Conservation (phyloP, 1,140 invertebrate species). For the Holotrichia oblita region DNA sequence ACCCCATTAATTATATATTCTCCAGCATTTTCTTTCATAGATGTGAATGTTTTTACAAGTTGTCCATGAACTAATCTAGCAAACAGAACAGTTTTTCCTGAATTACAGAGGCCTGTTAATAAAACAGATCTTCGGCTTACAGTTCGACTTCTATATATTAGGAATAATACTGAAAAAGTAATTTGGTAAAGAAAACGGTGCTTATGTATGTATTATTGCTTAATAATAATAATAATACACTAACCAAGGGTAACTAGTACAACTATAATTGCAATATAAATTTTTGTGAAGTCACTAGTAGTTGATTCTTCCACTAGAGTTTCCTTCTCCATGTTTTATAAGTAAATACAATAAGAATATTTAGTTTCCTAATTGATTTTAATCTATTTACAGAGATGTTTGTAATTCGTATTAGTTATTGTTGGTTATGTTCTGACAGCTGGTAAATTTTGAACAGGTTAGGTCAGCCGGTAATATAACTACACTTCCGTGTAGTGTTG, state of each 20-base stretch:
- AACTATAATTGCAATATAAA: conserved; percentile 21
- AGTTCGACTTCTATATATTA: conserved; percentile 58
- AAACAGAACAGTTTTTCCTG: conserved; percentile 88
- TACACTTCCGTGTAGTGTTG: no score
- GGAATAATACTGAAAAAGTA: conserved; percentile 57
- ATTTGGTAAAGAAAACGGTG: not conserved
- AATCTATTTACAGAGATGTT: not conserved
- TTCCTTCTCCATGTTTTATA: not conserved
- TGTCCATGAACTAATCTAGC: conserved; percentile 75
- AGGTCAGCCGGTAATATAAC: no score
- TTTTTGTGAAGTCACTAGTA: conserved; percentile 11
- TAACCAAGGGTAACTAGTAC: not conserved
- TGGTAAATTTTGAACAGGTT: no score
- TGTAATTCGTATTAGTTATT: no score
- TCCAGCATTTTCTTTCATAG: conserved; percentile 84
- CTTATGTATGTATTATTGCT: not conserved
- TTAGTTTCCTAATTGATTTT: not conserved
- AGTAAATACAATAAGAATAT: not conserved
- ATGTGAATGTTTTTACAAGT: conserved; percentile 82
- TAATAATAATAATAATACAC: not conserved
- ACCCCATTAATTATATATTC: conserved; percentile 70
- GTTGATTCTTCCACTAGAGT: not conserved
- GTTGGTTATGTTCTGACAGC: no score
- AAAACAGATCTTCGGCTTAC: conserved; percentile 71
- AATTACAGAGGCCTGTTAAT: conserved; percentile 83